Base-by-base conservation (phyloP, 2,888 invertebrate species). In the Vannuccia rotundouncinata region DNA sequence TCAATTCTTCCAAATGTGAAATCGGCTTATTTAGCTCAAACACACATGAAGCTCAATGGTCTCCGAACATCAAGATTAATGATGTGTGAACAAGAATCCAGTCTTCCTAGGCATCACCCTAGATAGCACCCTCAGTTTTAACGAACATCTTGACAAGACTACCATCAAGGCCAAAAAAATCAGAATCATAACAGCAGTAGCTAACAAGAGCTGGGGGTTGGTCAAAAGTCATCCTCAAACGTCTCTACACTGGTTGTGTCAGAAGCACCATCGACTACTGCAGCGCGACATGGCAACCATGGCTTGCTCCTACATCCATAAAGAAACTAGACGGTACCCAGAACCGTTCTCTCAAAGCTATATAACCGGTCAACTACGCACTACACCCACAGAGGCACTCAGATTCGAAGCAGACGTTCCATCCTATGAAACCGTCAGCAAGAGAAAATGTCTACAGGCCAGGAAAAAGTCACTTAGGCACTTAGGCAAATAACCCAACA, bases 31-130 rank as follows among this genome's bases (percentile, higher is more conserved):
- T 45, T 17, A 45, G 45, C 45, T 45, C 45, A 5, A 45, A 45
- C 17, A 45, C 45, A 45, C 45, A 45, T 17, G 45, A 45, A 45
- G 45, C 45, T 17, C 5, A 45, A 45, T 45, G 45, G 45, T 10
- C 45, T 5, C 45, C 45, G 10, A 45, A 45, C 5, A 17, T 45
- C 10, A 45, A 45, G 45, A 45, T 45, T 17, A 45, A 45, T 10
- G 45, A 45, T n/a, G n/a, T n/a, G 17, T 66, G 22, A 66, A 66
- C 66, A 66, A 66, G 66, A 66, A 66, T 66, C 66, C 66, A n/a
- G 66, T 66, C 5, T 66, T 66, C 25, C 25, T 66, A 66, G 66
- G 66, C 2, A 66, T 66, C 66, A 66, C 66, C 2, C 25, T 66
- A 22, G 66, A 66, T 22, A 66, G 66, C 22, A 22, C 66, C 17